Base-by-base conservation (phyloP, 2,113 vertebrate species). In the Lepidothrix coronata region DNA sequence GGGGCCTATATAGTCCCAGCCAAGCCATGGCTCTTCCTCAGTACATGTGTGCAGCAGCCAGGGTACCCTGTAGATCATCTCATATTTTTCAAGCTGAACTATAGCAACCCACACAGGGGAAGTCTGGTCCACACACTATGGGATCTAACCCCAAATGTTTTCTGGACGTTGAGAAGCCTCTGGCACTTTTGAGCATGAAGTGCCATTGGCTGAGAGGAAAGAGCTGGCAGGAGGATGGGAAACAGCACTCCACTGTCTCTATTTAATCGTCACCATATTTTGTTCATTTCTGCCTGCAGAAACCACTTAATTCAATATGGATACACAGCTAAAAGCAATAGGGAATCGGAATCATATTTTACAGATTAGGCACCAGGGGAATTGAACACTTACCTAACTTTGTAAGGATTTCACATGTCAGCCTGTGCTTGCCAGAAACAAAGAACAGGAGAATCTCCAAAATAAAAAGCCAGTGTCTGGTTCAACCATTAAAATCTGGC, bases 261-360 rank as follows among this genome's bases (percentile, higher is more conserved):
- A 4, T 61, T 82, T 74, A 79, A 79, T 94, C 4, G 3, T 6
- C 2, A 76, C 57, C 62, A 76, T 43, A 52, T 91, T 93, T 79
- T 77, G 12, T 49, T 91, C 75, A 30, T 72, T 91, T 82, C 43
- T 11, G 6, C 58, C 67, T 85, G 72, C 46, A 85, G 51, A 88
- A 91, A 85, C 18, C 63, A 52, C 73, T 85, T 84, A 88, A 93
- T 76, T 91, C 41, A 61, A 55, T 87, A 75, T 54, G 33, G 72
- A 71, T 77, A 70, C 48, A 77, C 15, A 39, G 27, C 30, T 91
- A 88, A 66, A 31, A 44, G 55, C 39, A 62, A 88, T 68, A 61
- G 23, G 59, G 46, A 87, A 73, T 66, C 31, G 17, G 33, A 33
- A 27, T 85, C 14, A 18, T 54, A 49, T 82, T 87, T 81, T 65